Conservation (phyloP, 2,797 vertebrate species). For the Melanogrammus aeglefinus region DNA sequence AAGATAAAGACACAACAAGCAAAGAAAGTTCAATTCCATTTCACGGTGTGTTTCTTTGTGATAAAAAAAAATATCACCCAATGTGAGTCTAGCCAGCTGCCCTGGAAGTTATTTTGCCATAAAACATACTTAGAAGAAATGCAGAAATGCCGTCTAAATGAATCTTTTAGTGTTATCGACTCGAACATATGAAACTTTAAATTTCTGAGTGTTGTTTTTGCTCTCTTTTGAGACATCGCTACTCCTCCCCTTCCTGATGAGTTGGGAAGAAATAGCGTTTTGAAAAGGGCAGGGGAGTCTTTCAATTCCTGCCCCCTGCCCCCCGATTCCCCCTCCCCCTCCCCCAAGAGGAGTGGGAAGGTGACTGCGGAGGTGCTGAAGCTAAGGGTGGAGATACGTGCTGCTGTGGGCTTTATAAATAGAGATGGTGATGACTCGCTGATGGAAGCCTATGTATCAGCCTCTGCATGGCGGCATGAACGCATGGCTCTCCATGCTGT, state of each 20-base stretch:
- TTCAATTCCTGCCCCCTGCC: background rate
- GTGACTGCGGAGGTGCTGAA: slow-evolving; percentile 29
- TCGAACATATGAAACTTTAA: slow-evolving; percentile 24
- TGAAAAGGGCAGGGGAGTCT: background rate
- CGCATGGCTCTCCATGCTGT: background rate
- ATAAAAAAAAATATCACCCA: slow-evolving; percentile 26
- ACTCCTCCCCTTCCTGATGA: too few species aligned
- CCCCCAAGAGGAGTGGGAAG: background rate
- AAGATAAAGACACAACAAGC: slow-evolving; percentile 23
- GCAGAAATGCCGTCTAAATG: slow-evolving; percentile 26
- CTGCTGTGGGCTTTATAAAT: slow-evolving; percentile 57
- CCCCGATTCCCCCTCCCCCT: background rate
- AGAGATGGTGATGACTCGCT: slow-evolving; percentile 45
- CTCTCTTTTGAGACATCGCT: background rate
- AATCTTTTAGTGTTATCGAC: slow-evolving; percentile 23
- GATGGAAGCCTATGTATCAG: slow-evolving; percentile 43
- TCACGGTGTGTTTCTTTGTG: slow-evolving; percentile 28
- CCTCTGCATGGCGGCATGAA: slow-evolving; percentile 22
- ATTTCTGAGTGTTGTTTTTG: slow-evolving; percentile 9
- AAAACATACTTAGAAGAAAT: slow-evolving; percentile 31
- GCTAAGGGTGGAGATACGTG: slow-evolving; percentile 30
- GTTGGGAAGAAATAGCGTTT: background rate
- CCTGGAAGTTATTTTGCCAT: background rate
- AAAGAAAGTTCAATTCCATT: slow-evolving; percentile 31
- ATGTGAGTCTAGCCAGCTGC: background rate